Evolutionary conservation across 2,113 vertebrate genomes (phyloP).

Genomic region (Pelecanus crispus): DNA sequence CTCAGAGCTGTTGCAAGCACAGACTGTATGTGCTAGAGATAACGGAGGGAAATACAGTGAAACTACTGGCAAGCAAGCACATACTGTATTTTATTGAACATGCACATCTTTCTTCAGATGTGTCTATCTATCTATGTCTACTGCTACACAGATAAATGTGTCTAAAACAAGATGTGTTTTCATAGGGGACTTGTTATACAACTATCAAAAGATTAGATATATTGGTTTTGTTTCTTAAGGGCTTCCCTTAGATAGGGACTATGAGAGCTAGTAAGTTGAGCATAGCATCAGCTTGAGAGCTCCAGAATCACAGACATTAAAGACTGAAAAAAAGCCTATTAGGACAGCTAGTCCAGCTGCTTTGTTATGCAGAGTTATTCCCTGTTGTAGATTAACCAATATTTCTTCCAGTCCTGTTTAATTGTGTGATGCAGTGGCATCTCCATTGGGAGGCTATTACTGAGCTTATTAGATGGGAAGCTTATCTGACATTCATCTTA

Average conservation of each 20-base stretch:
- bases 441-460: conserved; percentile 50
- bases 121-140: conserved; percentile 39
- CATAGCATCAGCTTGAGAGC: background rate
- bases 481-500: conserved; percentile 62
- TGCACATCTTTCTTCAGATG: conserved; percentile 37
- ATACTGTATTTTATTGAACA: conserved; percentile 23
- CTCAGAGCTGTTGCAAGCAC: background rate
- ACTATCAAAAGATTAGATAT: conserved; percentile 41
- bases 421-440: conserved; percentile 23
- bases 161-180: conserved; percentile 51
- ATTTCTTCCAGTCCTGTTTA: conserved; percentile 55
- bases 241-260: background rate
- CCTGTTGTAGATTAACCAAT: conserved; percentile 39
- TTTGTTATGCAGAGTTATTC: conserved; percentile 53
- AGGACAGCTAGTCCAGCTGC: conserved; percentile 10
- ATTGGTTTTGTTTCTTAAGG: conserved; percentile 38
- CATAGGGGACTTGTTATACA: conserved; percentile 50
- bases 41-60: background rate
- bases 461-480: conserved; percentile 51
- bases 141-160: conserved; percentile 44
- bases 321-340: background rate
- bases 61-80: background rate
- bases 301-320: background rate
- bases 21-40: background rate
- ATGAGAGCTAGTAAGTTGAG: background rate